phyloP scores from a whole-genome alignment of 2,888 invertebrate genomes.

The Hedya salicella region DNA sequence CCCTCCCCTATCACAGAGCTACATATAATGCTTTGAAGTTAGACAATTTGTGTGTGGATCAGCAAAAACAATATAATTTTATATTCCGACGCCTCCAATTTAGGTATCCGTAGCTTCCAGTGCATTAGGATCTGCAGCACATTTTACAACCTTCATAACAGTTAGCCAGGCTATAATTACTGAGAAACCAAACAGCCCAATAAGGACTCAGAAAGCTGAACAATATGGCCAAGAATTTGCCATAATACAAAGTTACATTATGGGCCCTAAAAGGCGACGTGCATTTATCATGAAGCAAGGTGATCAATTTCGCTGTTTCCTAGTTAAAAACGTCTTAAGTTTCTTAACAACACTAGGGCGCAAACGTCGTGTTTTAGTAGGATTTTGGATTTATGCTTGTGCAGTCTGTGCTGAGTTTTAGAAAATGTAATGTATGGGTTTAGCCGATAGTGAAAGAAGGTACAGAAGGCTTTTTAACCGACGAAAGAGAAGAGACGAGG shows the following conservation, averaged over 20 bases:
- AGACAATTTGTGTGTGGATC: no score
- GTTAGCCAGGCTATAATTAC: slow-evolving; percentile 24
- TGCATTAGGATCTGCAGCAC: slow-evolving; percentile 13
- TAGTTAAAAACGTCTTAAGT: slow-evolving; percentile 1
- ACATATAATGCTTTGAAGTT: no score
- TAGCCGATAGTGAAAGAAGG: neutral
- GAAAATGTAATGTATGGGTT: slow-evolving; percentile 30
- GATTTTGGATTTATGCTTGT: neutral
- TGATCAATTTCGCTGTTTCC: slow-evolving; percentile 24
- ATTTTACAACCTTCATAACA: slow-evolving; percentile 3
- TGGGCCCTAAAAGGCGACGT: slow-evolving; percentile 34
- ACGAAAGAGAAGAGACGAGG: no score
- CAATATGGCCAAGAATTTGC: slow-evolving; percentile 24
- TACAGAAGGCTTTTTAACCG: slow-evolving; percentile 25
- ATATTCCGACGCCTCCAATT: neutral
- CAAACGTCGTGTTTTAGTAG: neutral
- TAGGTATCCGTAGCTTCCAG: neutral
- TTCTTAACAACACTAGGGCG: neutral
- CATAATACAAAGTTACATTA: slow-evolving; percentile 21
- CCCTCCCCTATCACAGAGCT: no score
- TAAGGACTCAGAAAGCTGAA: slow-evolving; percentile 18
- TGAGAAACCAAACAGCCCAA: slow-evolving; percentile 10
- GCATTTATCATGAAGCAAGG: slow-evolving; percentile 32
- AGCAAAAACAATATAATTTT: no score
- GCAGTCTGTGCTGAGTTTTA: slow-evolving; percentile 19